Evolutionary conservation across 1,140 invertebrate genomes (phyloP), one percentile per base, ranked within the genome.

Genomic region (Ooceraea biroi): DNA sequence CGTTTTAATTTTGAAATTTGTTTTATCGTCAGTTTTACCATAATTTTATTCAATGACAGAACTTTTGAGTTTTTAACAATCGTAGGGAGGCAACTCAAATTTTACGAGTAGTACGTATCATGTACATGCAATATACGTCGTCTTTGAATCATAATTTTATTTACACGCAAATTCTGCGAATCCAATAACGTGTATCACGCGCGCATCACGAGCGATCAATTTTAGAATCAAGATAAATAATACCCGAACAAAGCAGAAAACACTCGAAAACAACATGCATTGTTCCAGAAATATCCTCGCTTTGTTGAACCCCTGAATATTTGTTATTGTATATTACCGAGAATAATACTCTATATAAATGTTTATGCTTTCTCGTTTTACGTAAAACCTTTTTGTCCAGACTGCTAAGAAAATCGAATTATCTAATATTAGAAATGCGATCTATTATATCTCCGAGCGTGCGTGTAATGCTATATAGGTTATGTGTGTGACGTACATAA

Each of bases 91-190:
- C 7, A 36, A 36, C 7, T 36, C 36, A 36, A 7, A 36, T 36
- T 36, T 36, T 36, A 36, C 36, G 36, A 7, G 7, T 36, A 7
- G 7, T 36, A 36, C 7, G 7, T 36, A 36, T 36, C 36, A 36
- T 36, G 7, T 7, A 36, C 7, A 36, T 36, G n/a, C n/a, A n/a
- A n/a, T 36, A 36, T 36, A n/a, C n/a, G n/a, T n/a, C n/a, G n/a
- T n/a, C n/a, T 57, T 36, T 12, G 7, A 72, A 55, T 25, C 25
- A n/a, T 11, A 57, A 76, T 76, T 71, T 27, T 36, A 10, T 19
- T 73, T 17, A 14, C 76, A 58, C 25, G 48, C 71, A 19, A n/a
- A 17, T 65, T 78, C 50, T 25, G 19, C 10, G 22, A 77, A 77
- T 73, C 30, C 10, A 44, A 61, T 69, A 73, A 65, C 17, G 10